phyloP scores from a whole-genome alignment of 2,888 invertebrate genomes.

The Ormyrus pomaceus region DNA sequence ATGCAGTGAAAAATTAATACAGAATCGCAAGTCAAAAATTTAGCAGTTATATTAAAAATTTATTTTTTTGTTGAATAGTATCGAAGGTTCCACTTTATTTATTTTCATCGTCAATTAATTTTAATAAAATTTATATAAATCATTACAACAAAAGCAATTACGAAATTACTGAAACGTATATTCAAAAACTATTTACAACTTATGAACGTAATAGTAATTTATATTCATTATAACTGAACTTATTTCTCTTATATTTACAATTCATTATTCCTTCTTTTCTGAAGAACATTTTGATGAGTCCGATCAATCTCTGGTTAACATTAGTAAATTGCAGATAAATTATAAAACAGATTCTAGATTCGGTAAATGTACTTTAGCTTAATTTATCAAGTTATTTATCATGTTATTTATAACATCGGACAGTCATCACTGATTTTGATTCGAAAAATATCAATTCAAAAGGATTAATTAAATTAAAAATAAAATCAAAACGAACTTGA shows the following conservation, averaged over 20 bases:
- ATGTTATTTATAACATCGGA: conserved; percentile 28
- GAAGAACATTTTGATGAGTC: conserved; percentile 23
- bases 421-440: conserved; percentile 34
- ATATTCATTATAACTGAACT: conserved; percentile 53
- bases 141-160: conserved; percentile 23
- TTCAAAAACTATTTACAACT: conserved; percentile 54
- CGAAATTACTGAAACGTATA: conserved; percentile 42
- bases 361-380: conserved; percentile 37
- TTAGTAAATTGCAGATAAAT: conserved; percentile 40
- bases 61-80: conserved; percentile 18
- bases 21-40: neutral
- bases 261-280: conserved; percentile 24
- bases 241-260: conserved; percentile 51
- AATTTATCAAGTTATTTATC: too few species aligned
- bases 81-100: conserved; percentile 34
- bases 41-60: neutral
- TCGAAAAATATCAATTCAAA: conserved; percentile 35
- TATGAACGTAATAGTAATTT: conserved; percentile 52
- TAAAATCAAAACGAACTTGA: too few species aligned
- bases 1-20: too few species aligned
- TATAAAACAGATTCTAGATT: conserved; percentile 44
- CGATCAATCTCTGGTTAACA: conserved; percentile 52
- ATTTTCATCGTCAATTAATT: conserved; percentile 29
- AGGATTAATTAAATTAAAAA: neutral
- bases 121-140: conserved; percentile 24